Base-by-base conservation (phyloP, 2,888 invertebrate species). In the Tipula vernalis region DNA sequence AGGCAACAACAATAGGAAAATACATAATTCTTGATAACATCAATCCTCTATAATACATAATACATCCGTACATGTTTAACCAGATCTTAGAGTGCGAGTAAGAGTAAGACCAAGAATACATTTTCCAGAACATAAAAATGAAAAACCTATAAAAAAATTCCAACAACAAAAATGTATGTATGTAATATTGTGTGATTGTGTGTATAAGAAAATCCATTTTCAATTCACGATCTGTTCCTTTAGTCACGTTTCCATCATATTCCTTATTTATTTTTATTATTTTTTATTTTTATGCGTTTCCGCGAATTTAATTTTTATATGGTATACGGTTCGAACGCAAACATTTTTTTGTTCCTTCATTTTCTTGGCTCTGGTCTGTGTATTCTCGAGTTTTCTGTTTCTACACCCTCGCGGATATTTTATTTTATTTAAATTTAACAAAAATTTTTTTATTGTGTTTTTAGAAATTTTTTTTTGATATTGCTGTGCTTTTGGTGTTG, bases 191-290 rank as follows among this genome's bases (percentile, higher is more conserved):
- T 28, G 2, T 2, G 47, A 13, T 57, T 57, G 18, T 57, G 57
- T 57, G 51, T 57, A 28, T 18, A 71, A 71, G 71, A 71, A 71
- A 71, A 71, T 71, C 71, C 71, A 71, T 71, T 71, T 71, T 71
- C 71, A 71, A 71, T 71, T 71, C 71, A 71, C 71, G 71, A 71
- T 71, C 71, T 71, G 71, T 28, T 71, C 71, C 71, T 71, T 71
- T 71, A 71, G 71, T 71, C 71, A 71, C 71, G 71, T 71, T 71
- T 71, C 71, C 71, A 71, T 71, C 71, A 71, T 71, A 71, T 71
- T 71, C 71, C 71, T 71, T 71, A 71, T 71, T 71, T 71, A 71
- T 71, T 71, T 71, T 71, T 71, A 71, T 71, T 28, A 71, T 71
- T 71, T 71, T 71, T 71, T 71, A 71, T 71, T 71, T 71, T 71